These are phyloP conservation scores for Oscheius sp. DNA, from an alignment of 2,888 invertebrate genomes.

Conservation along the genomic window DNA sequence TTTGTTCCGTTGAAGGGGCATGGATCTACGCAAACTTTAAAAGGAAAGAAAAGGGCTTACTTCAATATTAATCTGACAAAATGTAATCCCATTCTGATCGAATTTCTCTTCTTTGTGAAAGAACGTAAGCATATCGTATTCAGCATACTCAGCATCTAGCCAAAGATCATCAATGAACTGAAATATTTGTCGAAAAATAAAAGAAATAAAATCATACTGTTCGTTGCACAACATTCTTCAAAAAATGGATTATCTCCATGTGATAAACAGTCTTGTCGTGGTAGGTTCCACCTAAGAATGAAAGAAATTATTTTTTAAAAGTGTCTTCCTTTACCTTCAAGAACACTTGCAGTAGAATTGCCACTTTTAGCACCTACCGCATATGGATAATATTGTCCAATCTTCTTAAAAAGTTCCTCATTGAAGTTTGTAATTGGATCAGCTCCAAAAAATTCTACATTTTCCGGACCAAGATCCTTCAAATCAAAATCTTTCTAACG, in stretches of 20 bases:
- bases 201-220: neutral
- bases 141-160: constrained; percentile 8
- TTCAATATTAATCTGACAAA: constrained; percentile 3
- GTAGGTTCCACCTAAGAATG: neutral
- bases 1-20: neutral
- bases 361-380: constrained; percentile 37
- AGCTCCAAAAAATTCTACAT: constrained; percentile 13
- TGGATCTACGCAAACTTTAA: neutral
- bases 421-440: constrained; percentile 39
- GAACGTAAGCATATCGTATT: constrained; percentile 1
- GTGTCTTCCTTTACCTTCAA: neutral
- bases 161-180: constrained; percentile 1
- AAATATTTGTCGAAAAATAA: neutral
- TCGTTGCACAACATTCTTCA: neutral
- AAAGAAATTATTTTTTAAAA: too few species aligned
- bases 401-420: constrained; percentile 27
- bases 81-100: neutral
- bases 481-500: neutral
- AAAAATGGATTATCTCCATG: neutral
- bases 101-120: neutral
- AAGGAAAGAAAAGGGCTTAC: neutral
- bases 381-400: constrained; percentile 41
- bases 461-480: neutral
- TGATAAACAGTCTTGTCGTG: neutral
- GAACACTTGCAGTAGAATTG: constrained; percentile 34